Conservation (phyloP, 2,797 vertebrate species). For the Megaceryle alcyon region DNA sequence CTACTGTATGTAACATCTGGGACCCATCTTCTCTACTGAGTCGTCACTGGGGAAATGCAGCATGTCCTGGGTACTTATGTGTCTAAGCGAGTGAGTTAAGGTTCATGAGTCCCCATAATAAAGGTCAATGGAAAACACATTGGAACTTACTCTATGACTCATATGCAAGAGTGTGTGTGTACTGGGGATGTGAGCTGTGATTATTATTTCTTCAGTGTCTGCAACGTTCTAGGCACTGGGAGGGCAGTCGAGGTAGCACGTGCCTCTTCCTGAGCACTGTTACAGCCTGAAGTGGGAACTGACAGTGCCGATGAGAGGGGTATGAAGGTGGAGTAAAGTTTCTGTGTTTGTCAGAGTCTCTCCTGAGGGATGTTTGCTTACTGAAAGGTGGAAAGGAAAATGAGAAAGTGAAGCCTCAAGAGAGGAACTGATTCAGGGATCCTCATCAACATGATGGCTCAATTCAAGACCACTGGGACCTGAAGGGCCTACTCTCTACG, state of each 20-base stretch:
- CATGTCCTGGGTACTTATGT: not conserved
- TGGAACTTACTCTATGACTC: not conserved
- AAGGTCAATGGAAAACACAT: conserved; percentile 38
- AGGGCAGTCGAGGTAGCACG: not conserved
- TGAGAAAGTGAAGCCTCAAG: not conserved
- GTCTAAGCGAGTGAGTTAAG: not conserved
- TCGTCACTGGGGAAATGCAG: not conserved
- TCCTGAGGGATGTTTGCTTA: not conserved
- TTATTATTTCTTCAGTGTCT: not conserved
- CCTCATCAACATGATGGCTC: not conserved
- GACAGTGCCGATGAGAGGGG: not conserved
- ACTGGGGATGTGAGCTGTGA: not conserved
- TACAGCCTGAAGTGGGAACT: not conserved
- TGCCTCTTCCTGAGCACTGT: not conserved
- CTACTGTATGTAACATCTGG: conserved; percentile 18
- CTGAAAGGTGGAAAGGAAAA: not conserved
- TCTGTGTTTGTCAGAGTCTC: not conserved
- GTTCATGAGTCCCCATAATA: conserved; percentile 2
- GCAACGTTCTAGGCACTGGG: not conserved
- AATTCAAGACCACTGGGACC: not conserved
- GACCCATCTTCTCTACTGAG: not conserved
- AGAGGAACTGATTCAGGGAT: not conserved
- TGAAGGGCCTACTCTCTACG: not conserved
- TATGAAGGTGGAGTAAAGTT: not conserved
- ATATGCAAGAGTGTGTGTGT: not conserved